Base-by-base conservation (phyloP, 2,113 vertebrate species). In the Dunckerocampus dactyliophorus region DNA sequence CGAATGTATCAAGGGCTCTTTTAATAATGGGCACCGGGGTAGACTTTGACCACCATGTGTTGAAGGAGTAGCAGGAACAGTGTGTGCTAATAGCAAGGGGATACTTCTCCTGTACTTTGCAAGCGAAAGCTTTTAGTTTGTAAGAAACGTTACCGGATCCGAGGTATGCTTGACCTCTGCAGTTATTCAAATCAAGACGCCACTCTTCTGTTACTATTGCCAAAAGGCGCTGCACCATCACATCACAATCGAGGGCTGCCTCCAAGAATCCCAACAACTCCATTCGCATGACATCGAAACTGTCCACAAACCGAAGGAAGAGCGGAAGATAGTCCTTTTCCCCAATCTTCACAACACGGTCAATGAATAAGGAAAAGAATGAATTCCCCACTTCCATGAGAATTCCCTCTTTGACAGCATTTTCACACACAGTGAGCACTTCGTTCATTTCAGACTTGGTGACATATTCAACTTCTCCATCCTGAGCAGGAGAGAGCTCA, bases 71-170 rank as follows among this genome's bases (percentile, higher is more conserved):
- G 2, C 92, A 92, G 49, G 95, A 96, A 70, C 93, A 93, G 50
- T 95, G 89, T 0, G 95, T 96, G 70, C 92, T 96, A 69, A 98
- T 90, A 16, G 96, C 95, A 46, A 95, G 93, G 0, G 95, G 95
- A 60, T 95, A 92, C 69, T 92, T 94, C 71, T 99, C 94, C 79
- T 96, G 86, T 37, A 99, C 89, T 88, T 93, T 94, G 15, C 91
- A 93, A 46, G 94, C 94, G 79, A 99, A 95, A 1, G 93, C 83
- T 85, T 97, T 97, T 82, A 98, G 93, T 82, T 96, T 98, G 63
- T 94, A 93, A 70, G 93, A 92, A 67, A 95, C 92, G 0, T 93
- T 92, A 1, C 94, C 94, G 4, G 95, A 96, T 19, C 95, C 92
- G 0, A 95, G 85, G 69, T 98, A 97, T 39, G 95, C 94, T 75